These are phyloP conservation scores for Aelia acuminata DNA, from an alignment of 2,888 invertebrate genomes.

Conservation along the genomic window DNA sequence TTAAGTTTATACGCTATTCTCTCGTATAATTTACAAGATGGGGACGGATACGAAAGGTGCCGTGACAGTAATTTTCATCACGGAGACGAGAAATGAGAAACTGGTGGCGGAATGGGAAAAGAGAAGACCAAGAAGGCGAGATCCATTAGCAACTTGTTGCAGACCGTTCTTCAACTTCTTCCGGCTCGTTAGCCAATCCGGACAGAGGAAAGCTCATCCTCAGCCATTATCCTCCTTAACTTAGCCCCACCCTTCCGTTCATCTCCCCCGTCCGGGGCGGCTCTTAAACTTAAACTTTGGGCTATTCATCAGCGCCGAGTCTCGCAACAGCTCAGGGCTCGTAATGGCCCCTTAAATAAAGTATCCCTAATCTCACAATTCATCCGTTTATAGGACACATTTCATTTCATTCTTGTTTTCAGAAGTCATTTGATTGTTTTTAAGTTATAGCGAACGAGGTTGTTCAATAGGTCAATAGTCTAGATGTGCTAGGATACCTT, in stretches of 20 bases:
- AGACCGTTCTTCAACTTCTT: not conserved
- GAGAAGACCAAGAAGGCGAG: not conserved
- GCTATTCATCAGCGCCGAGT: not conserved
- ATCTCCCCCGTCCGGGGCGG: not conserved
- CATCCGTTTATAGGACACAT: not conserved
- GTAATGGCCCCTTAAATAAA: not conserved
- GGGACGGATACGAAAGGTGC: no score
- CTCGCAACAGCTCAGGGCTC: not conserved
- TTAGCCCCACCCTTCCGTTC: not conserved
- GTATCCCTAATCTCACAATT: not conserved
- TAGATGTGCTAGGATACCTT: no score
- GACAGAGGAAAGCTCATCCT: conserved; percentile 3
- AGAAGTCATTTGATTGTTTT: no score
- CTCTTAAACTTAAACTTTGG: not conserved
- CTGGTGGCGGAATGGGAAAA: not conserved
- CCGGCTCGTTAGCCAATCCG: not conserved
- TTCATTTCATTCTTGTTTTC: not conserved
- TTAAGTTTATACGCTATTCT: no score
- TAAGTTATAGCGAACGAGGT: no score
- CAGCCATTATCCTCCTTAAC: not conserved
- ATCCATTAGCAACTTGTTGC: conserved; percentile 22
- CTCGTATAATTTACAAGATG: no score
- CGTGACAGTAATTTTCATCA: no score
- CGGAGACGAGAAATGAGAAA: not conserved
- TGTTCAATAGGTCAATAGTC: no score